Conservation (phyloP, 1,140 invertebrate genomes). For the Anagrus nilaparvatae region DNA sequence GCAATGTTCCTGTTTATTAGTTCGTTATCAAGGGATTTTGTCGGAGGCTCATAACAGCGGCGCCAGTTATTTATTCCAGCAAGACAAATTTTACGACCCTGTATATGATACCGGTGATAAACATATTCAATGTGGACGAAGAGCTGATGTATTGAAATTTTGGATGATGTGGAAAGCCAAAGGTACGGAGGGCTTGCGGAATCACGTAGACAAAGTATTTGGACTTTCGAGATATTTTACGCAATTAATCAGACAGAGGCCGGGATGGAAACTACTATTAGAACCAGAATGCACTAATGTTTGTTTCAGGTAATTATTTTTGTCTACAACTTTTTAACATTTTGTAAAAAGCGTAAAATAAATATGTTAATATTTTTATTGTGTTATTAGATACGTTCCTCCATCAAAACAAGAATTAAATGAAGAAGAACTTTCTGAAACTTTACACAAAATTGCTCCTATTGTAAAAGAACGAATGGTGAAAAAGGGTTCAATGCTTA, state of each 20-base stretch:
- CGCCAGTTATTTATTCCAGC: constrained; percentile 88
- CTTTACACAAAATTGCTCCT: constrained; percentile 75
- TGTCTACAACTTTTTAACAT: too few relatives aligned
- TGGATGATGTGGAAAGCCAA: constrained; percentile 98
- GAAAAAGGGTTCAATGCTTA: constrained; percentile 86
- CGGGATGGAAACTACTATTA: constrained; percentile 64
- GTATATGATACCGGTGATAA: constrained; percentile 88
- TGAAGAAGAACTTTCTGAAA: constrained; percentile 52
- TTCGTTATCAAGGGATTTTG: constrained; percentile 22
- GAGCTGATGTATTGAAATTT: constrained; percentile 90
- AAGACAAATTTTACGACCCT: constrained; percentile 94
- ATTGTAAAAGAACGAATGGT: constrained; percentile 92
- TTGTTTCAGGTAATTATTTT: constrained; percentile 85
- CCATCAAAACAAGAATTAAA: constrained; percentile 50
- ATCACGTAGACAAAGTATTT: constrained; percentile 71
- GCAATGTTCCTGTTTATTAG: constrained; percentile 72
- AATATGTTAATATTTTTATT: too few relatives aligned
- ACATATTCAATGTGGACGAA: constrained; percentile 84
- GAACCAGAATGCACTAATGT: constrained; percentile 88
- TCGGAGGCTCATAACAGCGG: constrained; percentile 50
- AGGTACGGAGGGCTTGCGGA: constrained; percentile 69
- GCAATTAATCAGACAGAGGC: constrained; percentile 52
- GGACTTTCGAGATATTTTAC: constrained; percentile 62
- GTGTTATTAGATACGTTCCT: constrained; percentile 72
- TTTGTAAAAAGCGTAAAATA: too few relatives aligned